Percentiles rank a stretch among this genome's conserved stretches.
phyloP scores from a whole-genome alignment of 2,888 invertebrate genomes.

The Drosophila leonis region DNA sequence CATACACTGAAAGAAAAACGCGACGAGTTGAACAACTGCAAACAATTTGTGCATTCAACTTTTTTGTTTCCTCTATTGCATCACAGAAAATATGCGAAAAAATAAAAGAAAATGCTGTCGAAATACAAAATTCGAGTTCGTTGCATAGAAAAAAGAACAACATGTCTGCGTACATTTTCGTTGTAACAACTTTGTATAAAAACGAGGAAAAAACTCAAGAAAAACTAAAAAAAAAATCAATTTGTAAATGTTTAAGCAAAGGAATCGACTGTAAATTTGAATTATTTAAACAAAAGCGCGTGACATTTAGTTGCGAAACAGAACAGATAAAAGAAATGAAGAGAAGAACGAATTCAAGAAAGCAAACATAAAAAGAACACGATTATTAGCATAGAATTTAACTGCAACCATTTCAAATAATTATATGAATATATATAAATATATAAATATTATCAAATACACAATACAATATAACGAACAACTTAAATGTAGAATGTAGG shows the following conservation, averaged over 20 bases:
- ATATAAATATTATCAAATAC: conserved; percentile 38
- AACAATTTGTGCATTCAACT: conserved; percentile 16
- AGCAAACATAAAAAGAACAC: conserved; percentile 23
- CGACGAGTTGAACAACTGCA: conserved; percentile 19
- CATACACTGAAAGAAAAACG: conserved; percentile 7
- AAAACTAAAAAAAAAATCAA: conserved; percentile 14
- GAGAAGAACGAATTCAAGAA: not conserved
- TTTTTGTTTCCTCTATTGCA: conserved; percentile 25
- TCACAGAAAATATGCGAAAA: conserved; percentile 16
- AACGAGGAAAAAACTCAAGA: conserved; percentile 24
- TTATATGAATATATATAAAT: conserved; percentile 41
- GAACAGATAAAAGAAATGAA: conserved; percentile 5
- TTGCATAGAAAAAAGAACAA: conserved; percentile 15
- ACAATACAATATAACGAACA: conserved; percentile 36
- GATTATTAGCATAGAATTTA: conserved; percentile 56
- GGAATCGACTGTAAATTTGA: conserved; percentile 56
- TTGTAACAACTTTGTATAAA: conserved; percentile 51
- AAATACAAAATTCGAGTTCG: conserved; percentile 7
- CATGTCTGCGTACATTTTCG: conserved; percentile 35
- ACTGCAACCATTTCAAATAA: conserved; percentile 68
- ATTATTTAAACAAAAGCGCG: conserved; percentile 40
- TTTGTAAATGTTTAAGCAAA: conserved; percentile 59
- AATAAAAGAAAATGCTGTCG: conserved; percentile 19
- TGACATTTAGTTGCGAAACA: conserved; percentile 47
- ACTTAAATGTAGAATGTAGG: conserved; percentile 72